Evolutionary conservation across 2,888 invertebrate genomes (phyloP).

Genomic region (Desoria tigrina): DNA sequence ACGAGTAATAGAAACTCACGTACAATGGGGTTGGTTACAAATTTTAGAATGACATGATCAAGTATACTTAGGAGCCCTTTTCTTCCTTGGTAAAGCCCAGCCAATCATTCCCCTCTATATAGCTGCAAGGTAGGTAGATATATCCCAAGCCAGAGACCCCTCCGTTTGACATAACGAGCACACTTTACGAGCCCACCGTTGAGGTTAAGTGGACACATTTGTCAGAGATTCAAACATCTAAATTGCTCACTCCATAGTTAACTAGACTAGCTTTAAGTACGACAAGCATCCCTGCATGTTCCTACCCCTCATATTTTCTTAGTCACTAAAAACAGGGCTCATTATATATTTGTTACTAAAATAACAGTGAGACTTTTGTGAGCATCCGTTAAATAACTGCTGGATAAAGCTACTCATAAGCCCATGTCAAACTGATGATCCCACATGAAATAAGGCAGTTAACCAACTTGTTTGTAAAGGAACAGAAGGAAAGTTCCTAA

Average conservation of each 20-base stretch:
- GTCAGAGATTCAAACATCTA: constrained; percentile 48
- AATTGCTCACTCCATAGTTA: constrained; percentile 30
- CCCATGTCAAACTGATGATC: constrained; percentile 22
- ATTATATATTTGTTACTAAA: neutral
- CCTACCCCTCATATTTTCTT: neutral
- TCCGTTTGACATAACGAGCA: constrained; percentile 24
- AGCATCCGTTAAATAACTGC: constrained; percentile 13
- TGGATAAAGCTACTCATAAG: neutral
- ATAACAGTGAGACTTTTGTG: neutral
- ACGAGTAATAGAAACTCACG: too few relatives aligned
- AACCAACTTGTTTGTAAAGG: neutral
- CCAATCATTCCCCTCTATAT: too few relatives aligned
- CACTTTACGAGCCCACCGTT: constrained; percentile 51
- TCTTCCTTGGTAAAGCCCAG: too few relatives aligned
- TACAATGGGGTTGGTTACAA: too few relatives aligned
- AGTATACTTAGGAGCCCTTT: too few relatives aligned
- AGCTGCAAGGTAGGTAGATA: too few relatives aligned
- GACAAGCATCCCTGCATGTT: neutral
- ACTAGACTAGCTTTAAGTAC: neutral
- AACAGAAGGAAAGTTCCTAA: neutral
- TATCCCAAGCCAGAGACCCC: too few relatives aligned
- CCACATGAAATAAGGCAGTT: constrained; percentile 10
- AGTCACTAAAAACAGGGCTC: constrained; percentile 2
- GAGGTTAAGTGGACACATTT: constrained; percentile 53
- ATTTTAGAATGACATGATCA: too few relatives aligned